Evolutionary conservation across 2,113 vertebrate genomes (phyloP), one percentile per base, ranked within the genome.

Genomic region (Hippocampus barbouri): DNA sequence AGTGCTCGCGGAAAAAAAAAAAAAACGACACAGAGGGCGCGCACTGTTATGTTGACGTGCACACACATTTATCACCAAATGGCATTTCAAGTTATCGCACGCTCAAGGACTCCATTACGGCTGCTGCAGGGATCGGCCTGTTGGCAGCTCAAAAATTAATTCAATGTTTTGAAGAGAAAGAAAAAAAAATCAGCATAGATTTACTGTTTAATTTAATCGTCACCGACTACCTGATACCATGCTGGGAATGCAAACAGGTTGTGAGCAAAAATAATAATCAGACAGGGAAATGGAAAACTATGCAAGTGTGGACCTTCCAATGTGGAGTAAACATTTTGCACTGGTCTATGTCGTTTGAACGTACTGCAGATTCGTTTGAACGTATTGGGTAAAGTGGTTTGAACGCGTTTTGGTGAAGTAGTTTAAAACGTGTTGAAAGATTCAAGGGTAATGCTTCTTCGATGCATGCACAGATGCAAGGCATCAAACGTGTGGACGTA

Each of bases 21-120:
- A 10, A 54, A 70, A 54, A 71, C 14, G 16, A 27, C 40, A 71
- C 20, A n/a, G 15, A 49, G 49, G 38, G 14, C 61, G 45, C 23
- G 5, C 67, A 57, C 45, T 40, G 54, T 59, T 45, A 23, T 43
- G 41, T 30, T 43, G 63, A 23, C 62, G 80, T 64, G 70, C 70
- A 73, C 62, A 72, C 41, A 76, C 64, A 83, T 80, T 72, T 72
- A 83, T 87, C 80, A 80, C 70, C 75, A 27, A 75, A 70, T 84
- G 81, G 49, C 75, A 71, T 77, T 87, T 82, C 51, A 69, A 68
- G 65, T 70, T 73, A 72, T 73, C 59, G 67, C 45, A 59, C 63
- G 82, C 70, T 86, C 79, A 70, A 81, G 70, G 70, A 85, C 88
- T 88, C 78, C 80, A 88, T 89, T 88, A 84, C 81, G 41, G 67